Evolutionary conservation across 2,113 vertebrate species (phyloP).

Genomic region (Perca fluviatilis): DNA sequence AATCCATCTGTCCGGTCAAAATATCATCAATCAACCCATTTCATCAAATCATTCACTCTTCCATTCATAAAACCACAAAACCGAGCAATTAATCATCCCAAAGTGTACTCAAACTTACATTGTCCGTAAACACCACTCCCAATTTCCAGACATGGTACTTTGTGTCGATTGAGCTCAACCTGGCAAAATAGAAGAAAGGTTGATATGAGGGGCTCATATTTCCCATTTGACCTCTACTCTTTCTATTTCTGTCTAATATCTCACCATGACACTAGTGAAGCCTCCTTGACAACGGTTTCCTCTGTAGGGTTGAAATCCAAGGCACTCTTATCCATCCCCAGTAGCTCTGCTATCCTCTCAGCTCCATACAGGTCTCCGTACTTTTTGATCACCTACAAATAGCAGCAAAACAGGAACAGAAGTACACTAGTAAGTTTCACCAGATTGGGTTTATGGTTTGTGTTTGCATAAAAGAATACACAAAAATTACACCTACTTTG

Average conservation of each 20-base stretch:
- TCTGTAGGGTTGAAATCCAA: constrained; percentile 97
- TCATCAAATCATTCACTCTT: constrained; percentile 1
- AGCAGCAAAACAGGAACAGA: neutral
- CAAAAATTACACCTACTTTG: constrained; percentile 86
- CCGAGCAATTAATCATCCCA: neutral
- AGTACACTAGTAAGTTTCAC: neutral
- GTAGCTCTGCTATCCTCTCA: constrained; percentile 95
- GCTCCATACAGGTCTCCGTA: constrained; percentile 97
- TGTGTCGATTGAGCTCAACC: constrained; percentile 96
- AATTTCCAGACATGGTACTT: constrained; percentile 98
- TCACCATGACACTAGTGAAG: constrained; percentile 95
- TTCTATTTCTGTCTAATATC: constrained; percentile 44
- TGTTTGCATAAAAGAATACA: constrained; percentile 29
- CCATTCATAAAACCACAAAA: neutral
- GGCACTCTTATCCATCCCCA: constrained; percentile 96
- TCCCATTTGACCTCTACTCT: constrained; percentile 44
- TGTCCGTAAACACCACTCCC: constrained; percentile 98
- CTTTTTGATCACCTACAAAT: constrained; percentile 95
- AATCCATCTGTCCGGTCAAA: neutral
- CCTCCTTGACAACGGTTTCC: constrained; percentile 90
- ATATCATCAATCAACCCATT: neutral
- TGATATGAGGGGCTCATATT: constrained; percentile 37
- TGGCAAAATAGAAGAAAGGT: constrained; percentile 69
- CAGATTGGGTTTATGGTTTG: neutral
- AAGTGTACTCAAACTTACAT: constrained; percentile 86